phyloP scores from a whole-genome alignment of 2,113 vertebrate species.

The Apaloderma vittatum region DNA sequence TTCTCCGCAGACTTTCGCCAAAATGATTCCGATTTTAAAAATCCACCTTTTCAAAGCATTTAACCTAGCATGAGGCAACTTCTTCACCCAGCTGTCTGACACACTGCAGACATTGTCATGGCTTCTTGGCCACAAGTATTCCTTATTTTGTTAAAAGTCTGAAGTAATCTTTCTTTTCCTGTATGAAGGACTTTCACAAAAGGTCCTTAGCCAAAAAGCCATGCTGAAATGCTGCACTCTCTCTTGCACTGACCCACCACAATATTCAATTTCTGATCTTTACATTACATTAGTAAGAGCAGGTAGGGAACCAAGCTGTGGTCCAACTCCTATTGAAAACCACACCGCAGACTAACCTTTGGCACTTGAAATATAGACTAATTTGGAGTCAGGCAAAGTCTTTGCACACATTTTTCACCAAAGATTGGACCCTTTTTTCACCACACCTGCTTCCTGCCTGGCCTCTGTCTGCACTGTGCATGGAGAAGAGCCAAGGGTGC shows the following conservation, averaged over 20 bases:
- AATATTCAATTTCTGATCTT: background rate
- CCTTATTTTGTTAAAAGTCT: background rate
- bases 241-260: background rate
- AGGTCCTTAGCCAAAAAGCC: background rate
- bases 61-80: background rate
- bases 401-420: background rate
- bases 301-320: background rate
- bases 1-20: background rate
- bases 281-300: background rate
- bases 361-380: background rate
- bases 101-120: background rate
- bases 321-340: background rate
- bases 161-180: background rate
- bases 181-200: background rate
- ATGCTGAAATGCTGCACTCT: background rate
- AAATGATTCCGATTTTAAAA: background rate
- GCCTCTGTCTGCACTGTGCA: background rate
- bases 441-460: background rate
- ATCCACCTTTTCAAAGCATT: background rate
- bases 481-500: background rate
- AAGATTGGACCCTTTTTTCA: background rate
- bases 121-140: background rate
- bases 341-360: background rate
- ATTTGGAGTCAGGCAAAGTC: background rate
- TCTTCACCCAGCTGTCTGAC: background rate